Base-by-base conservation (phyloP, 2,113 vertebrate genomes). In the Scolopax mira region DNA sequence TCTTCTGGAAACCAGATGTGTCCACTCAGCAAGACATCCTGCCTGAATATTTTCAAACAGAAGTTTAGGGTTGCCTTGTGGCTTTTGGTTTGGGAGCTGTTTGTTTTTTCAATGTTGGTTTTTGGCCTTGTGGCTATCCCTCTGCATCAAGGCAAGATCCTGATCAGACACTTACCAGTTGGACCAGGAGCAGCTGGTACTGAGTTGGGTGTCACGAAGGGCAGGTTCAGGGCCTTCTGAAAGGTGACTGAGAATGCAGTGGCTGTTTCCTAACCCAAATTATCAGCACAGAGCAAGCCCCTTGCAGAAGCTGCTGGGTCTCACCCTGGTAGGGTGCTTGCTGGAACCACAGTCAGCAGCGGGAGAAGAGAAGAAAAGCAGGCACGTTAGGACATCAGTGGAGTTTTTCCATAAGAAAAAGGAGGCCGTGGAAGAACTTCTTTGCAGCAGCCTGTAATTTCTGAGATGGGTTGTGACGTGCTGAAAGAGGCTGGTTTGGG, bases 1-100 rank as follows among this genome's bases (percentile, higher is more conserved):
- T 85, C 72, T 95, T 96, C 96, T 97, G 96, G 93, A 94, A 87
- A 78, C 95, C 92, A 97, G 93, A 93, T 97, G 96, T 90, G 79
- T 90, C 89, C 65, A 44, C 84, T 94, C 93, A 93, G 81, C 86
- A 82, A 82, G 94, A 89, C 57, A 73, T 96, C 85, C 90, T 86
- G 79, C 82, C 82, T 94, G 79, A 94, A 28, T 96, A 78, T 96
- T 96, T 94, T 96, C 70, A 90, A 70, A 93, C 71, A 94, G 57
- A 95, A 96, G 91, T 85, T 87, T 60, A 88, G 42, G 42, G 55
- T 84, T 92, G 89, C 33, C 62, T 94, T 95, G 85, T 92, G 77
- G 89, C 75, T 90, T 69, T 64, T 72, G 48, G 5, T 96, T 94
- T 2, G 4, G 31, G 82, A 80, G 72, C 39, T 88, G 61, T 92